Conservation (phyloP, 37 sponge, comb jelly and placozoan genomes). For the Oopsacas minuta region DNA sequence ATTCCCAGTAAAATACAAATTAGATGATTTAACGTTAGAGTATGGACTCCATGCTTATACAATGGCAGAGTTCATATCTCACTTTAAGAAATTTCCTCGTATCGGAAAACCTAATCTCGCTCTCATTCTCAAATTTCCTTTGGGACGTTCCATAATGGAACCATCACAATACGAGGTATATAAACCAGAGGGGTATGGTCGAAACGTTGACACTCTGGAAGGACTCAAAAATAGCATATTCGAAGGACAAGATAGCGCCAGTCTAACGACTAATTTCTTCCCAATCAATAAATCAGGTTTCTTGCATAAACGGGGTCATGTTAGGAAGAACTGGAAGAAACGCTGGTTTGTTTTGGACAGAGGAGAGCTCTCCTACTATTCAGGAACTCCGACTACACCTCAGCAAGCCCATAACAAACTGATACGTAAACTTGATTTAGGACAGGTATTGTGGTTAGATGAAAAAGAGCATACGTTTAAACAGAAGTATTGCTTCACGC, state of each 20-base stretch:
- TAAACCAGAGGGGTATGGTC: neutral
- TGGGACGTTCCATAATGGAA: neutral
- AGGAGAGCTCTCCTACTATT: neutral
- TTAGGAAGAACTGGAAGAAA: neutral
- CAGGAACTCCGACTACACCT: neutral
- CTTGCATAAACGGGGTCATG: neutral
- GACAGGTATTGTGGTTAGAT: neutral
- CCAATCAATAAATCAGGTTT: constrained; percentile 9
- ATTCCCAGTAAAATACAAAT: neutral
- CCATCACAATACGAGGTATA: neutral
- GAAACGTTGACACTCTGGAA: neutral
- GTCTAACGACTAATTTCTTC: neutral
- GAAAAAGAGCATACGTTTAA: neutral
- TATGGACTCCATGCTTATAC: neutral
- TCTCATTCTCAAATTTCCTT: neutral
- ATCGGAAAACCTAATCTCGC: constrained; percentile 4
- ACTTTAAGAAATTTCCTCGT: constrained; percentile 11
- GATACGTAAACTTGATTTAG: neutral
- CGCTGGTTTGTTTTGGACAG: neutral
- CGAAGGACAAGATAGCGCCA: neutral
- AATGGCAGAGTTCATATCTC: neutral
- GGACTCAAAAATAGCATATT: neutral
- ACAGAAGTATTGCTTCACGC: constrained; percentile 15
- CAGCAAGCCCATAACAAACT: neutral
- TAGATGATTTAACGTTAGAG: neutral